These are phyloP conservation scores for Melanotaenia boesemani DNA, from an alignment of 2,797 vertebrate species.

Conservation along the genomic window DNA sequence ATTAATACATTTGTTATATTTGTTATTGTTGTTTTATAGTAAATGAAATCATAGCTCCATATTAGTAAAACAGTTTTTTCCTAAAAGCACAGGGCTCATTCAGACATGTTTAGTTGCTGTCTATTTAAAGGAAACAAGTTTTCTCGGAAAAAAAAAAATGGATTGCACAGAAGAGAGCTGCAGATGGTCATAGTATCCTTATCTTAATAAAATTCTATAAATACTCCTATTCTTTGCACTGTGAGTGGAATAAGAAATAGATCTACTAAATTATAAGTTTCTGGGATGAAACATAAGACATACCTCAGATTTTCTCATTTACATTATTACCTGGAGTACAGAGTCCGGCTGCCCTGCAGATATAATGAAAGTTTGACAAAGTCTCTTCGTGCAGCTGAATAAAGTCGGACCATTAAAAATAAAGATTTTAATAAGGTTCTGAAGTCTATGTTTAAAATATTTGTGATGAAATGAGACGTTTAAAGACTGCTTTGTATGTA, in stretches of 20 bases:
- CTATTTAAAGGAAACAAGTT: not conserved
- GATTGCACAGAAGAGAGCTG: not conserved
- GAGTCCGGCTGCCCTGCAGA: constrained; percentile 28
- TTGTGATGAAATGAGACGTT: constrained; percentile 45
- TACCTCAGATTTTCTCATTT: constrained; percentile 18
- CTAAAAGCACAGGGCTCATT: not conserved
- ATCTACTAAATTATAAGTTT: constrained; percentile 23
- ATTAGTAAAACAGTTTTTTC: not conserved
- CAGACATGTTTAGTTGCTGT: not conserved
- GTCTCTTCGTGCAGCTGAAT: constrained; percentile 25
- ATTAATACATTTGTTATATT: not conserved
- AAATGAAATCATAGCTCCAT: not conserved
- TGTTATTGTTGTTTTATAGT: not conserved
- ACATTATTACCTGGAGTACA: constrained; percentile 15
- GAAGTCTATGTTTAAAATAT: constrained; percentile 41
- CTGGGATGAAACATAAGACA: constrained; percentile 21
- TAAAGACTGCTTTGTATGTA: constrained; percentile 24
- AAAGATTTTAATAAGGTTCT: constrained; percentile 31
- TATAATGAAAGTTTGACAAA: constrained; percentile 31
- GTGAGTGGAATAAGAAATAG: constrained; percentile 10
- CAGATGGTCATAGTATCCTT: constrained; percentile 8
- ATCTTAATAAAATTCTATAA: constrained; percentile 5
- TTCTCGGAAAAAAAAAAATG: not conserved
- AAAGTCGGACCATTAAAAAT: constrained; percentile 28
- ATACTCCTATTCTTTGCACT: not conserved